Base-by-base conservation (phyloP, 2,113 vertebrate species). In the Bothrops jararaca region DNA sequence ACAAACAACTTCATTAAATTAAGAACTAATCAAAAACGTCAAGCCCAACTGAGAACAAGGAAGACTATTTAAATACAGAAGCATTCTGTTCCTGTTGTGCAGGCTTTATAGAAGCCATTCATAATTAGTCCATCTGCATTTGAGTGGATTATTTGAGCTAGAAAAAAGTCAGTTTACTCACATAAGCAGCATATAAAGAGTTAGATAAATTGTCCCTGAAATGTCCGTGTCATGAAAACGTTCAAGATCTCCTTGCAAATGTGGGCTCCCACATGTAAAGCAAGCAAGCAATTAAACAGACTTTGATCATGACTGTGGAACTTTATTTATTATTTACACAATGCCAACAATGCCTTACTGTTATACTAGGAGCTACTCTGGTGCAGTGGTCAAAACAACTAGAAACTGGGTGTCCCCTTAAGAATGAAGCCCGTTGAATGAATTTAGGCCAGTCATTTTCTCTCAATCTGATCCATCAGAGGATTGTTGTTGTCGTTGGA, bases 71-170 rank as follows among this genome's bases (percentile, higher is more conserved):
- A 91, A 45, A 39, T n/a, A 53, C 22, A 42, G 42, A 89, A 52
- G 11, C 10, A 12, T 80, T 86, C 23, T 5, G 8, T 87, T 42
- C 26, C 26, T 15, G n/a, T 45, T 39, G n/a, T 48, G 48, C 22
- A 54, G n/a, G 6, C 42, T 91, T 92, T 74, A 89, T 80, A 22
- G 74, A 91, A 94, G 92, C 48, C 90, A 93, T 57, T 0, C 50
- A 58, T 60, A 58, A 91, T 42, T 52, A 95, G 64, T 90, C 22
- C 92, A 92, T 42, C n/a, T 54, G 3, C 24, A 80, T 34, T 23
- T 80, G 42, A 91, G 22, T 50, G 45, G 58, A 24, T 48, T 45
- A 5, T 4, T 91, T 90, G 5, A 52, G 20, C 45, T 64, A 48
- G 18, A 13, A 7, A 74, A 50, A 90, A 4, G 4, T 34, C 50